phyloP scores from a whole-genome alignment of 2,888 invertebrate species.

The Seladonia tumulorum region DNA sequence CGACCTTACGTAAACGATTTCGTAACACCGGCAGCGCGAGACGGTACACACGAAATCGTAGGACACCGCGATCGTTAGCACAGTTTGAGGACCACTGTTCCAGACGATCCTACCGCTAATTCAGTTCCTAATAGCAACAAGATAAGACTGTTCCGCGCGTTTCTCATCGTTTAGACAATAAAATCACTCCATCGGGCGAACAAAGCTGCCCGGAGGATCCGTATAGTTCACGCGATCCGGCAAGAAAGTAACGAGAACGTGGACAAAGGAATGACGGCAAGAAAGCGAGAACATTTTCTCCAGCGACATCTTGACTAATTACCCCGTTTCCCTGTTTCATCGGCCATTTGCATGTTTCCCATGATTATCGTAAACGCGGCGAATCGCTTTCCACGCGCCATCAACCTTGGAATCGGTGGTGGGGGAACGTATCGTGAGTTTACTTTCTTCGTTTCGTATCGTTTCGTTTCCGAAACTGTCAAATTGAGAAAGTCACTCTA shows the following conservation, averaged over 20 bases:
- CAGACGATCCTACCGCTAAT: not conserved
- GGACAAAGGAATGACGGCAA: slow-evolving; percentile 23
- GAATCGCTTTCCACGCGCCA: slow-evolving; percentile 7
- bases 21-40: not conserved
- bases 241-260: not conserved
- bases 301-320: slow-evolving; percentile 4
- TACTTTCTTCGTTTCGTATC: slow-evolving; percentile 53
- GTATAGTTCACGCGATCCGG: not conserved
- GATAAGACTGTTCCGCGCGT: not conserved
- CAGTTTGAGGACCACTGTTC: not conserved
- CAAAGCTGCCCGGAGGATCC: not conserved
- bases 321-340: slow-evolving; percentile 31
- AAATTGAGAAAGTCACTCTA: slow-evolving; percentile 53
- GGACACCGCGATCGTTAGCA: not conserved
- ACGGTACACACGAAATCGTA: not conserved
- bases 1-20: slow-evolving; percentile 31
- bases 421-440: not conserved
- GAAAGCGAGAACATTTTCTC: slow-evolving; percentile 48
- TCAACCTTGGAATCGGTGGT: slow-evolving; percentile 38
- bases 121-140: not conserved
- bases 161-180: not conserved
- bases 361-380: slow-evolving; percentile 38
- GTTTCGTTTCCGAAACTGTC: slow-evolving; percentile 30
- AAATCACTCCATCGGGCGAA: slow-evolving; percentile 17
- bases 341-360: slow-evolving; percentile 51